These are phyloP conservation scores for Lycodopsis pacificus DNA, from an alignment of 2,797 vertebrate genomes.

Conservation along the genomic window DNA sequence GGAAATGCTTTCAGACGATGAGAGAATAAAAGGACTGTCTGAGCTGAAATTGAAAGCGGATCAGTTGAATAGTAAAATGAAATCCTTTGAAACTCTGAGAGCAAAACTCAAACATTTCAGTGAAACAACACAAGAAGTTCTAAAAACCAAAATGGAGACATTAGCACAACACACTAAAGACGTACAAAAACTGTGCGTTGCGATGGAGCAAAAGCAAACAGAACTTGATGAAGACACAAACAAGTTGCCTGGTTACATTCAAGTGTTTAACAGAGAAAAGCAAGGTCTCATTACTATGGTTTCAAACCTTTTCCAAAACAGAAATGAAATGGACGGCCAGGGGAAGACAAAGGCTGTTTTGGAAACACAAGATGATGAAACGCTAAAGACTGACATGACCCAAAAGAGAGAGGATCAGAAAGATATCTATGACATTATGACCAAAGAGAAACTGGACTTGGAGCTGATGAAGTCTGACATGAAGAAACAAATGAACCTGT, in stretches of 20 bases:
- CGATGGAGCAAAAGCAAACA: neutral
- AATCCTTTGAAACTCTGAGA: too few species aligned
- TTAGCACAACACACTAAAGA: neutral
- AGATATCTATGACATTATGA: neutral
- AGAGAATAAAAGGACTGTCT: too few species aligned
- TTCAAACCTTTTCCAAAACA: neutral
- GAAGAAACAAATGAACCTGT: neutral
- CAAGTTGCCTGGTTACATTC: neutral
- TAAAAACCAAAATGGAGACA: neutral
- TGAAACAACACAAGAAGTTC: neutral
- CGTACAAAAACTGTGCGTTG: neutral
- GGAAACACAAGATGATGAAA: neutral
- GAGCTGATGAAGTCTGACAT: neutral
- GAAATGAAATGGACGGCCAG: neutral
- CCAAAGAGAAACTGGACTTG: conserved; percentile 11
- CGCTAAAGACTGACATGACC: neutral
- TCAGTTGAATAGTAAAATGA: too few species aligned
- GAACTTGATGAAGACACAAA: neutral
- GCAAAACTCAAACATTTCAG: neutral
- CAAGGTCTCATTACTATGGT: neutral
- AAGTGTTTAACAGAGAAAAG: neutral
- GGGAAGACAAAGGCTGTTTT: neutral
- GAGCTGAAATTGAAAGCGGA: too few species aligned
- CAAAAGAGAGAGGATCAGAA: conserved; percentile 8
- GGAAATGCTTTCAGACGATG: too few species aligned